Conservation (phyloP, 1,140 invertebrate genomes). For the Drosophila chauvacae region DNA sequence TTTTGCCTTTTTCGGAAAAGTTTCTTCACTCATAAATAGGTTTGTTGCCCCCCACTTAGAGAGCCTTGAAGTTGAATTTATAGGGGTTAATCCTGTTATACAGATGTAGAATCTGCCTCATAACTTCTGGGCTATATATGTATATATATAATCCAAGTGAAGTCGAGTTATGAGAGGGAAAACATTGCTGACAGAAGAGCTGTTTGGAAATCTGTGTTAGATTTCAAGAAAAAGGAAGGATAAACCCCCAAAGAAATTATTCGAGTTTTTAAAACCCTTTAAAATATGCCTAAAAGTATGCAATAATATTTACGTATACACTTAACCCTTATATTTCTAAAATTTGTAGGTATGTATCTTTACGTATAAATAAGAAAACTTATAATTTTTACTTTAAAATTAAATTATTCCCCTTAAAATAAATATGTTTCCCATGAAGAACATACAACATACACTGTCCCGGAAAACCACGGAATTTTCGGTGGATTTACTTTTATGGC, state of each 20-base stretch:
- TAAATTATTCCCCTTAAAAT: neutral
- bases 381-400: neutral
- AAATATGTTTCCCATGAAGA: neutral
- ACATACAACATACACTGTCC: neutral
- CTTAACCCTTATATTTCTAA: neutral
- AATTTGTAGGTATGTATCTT: neutral
- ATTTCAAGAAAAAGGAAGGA: too few relatives aligned
- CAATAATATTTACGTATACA: neutral
- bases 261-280: neutral
- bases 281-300: neutral
- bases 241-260: too few relatives aligned
- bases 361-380: neutral
- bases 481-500: slow-evolving; percentile 63
- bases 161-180: slow-evolving; percentile 52
- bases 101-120: slow-evolving; percentile 25
- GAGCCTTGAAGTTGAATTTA: slow-evolving; percentile 36
- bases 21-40: slow-evolving; percentile 57
- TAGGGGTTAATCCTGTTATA: slow-evolving; percentile 47
- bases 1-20: slow-evolving; percentile 48
- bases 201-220: neutral
- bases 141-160: slow-evolving; percentile 35
- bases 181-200: neutral
- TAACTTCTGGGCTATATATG: slow-evolving; percentile 14
- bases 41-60: slow-evolving; percentile 25
- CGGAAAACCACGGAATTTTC: slow-evolving; percentile 6